These are phyloP conservation scores for Myodes glareolus DNA, from an alignment of 2,113 vertebrate genomes.

Conservation along the genomic window DNA sequence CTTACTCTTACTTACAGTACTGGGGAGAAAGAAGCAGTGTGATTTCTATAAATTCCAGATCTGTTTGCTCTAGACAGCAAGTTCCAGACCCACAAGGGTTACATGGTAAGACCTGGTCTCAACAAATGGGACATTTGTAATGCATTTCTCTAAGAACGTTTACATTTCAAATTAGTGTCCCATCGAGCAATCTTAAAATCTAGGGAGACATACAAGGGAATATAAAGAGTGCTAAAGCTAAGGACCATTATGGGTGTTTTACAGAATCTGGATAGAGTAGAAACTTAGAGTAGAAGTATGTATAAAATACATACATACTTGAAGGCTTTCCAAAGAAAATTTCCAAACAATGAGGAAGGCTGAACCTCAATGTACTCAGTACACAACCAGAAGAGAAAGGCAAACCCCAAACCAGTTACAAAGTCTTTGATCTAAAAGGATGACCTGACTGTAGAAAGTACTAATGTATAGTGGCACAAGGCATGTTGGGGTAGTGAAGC, in stretches of 20 bases:
- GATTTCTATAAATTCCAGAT: background rate
- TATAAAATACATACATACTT: background rate
- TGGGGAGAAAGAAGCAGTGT: background rate
- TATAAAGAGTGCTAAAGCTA: background rate
- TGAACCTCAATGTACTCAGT: too few species aligned
- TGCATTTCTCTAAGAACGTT: background rate
- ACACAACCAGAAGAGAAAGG: background rate
- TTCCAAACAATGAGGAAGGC: background rate
- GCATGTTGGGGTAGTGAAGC: background rate
- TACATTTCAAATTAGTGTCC: background rate
- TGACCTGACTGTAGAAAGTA: background rate
- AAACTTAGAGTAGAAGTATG: too few species aligned
- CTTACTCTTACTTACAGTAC: background rate
- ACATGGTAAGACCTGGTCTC: background rate
- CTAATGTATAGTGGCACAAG: background rate
- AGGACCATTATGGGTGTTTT: too few species aligned
- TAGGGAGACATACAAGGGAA: too few species aligned
- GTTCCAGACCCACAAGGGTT: background rate
- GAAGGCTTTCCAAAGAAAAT: background rate
- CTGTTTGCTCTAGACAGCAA: background rate
- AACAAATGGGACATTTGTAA: background rate
- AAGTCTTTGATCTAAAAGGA: background rate
- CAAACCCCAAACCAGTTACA: background rate
- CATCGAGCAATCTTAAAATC: too few species aligned
- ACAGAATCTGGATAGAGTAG: background rate